Base-by-base conservation (phyloP, 2,888 invertebrate species). In the Chymomyza fuscimana region DNA sequence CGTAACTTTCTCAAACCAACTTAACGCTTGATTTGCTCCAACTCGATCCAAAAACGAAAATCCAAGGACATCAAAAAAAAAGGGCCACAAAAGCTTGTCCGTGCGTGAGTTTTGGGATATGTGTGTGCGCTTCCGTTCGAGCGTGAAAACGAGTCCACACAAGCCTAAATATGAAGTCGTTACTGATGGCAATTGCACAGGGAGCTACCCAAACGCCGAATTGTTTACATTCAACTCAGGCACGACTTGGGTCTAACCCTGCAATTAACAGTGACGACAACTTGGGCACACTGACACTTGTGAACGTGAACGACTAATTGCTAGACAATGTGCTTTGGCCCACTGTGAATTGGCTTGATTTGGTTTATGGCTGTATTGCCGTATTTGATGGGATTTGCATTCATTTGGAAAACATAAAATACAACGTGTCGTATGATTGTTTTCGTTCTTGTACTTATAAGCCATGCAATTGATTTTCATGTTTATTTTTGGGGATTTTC, bases 21-120 rank as follows among this genome's bases (percentile, higher is more conserved):
- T 85, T 87, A 61, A 74, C 83, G 86, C 82, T 77, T 83, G 87
- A 83, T 87, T 83, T 87, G 86, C 70, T 54, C 2, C 2, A 54
- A 54, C 19, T 51, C 62, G 60, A 29, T 50, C 63, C 52, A 15
- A 67, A 67, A 59, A 63, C 40, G 10, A 22, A 65, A 62, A 64
- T 63, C 70, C 50, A 63, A 65, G 68, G 62, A n/a, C 56, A 66
- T 59, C 9, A 64, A 58, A 69, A 73, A 73, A 59, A 19, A 67
- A 56, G 32, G 54, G 25, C 36, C 58, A 50, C 56, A 32, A 19
- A 60, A 64, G 61, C 62, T 56, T 73, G 74, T 62, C 15, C 22
- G 22, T 10, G 7, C 32, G 32, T 32, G 32, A 32, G 32, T 32
- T 32, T 32, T 32, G 32, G 32, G 32, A 5, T 32, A 19, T 9